A percentile compares a stretch with the other conserved stretches of the same genome.
These are phyloP conservation scores for Aquila chrysaetos DNA, from an alignment of 2,797 vertebrate genomes.

Conservation along the genomic window DNA sequence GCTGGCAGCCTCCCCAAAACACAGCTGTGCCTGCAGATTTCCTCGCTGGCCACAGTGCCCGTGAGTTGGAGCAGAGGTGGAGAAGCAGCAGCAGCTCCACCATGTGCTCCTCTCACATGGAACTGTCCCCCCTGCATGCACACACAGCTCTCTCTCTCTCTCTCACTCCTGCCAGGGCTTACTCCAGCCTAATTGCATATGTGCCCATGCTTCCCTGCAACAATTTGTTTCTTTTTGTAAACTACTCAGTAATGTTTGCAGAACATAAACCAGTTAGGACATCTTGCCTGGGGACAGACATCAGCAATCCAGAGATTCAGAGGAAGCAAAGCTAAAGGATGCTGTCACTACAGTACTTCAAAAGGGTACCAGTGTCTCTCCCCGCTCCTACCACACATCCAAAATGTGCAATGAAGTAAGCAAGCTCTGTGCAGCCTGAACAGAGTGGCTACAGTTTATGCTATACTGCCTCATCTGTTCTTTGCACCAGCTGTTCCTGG, in stretches of 20 bases:
- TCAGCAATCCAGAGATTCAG: not conserved
- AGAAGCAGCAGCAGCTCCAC: not conserved
- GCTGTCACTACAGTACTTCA: not conserved
- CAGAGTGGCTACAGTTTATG: constrained; percentile 12
- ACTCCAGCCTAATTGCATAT: not conserved
- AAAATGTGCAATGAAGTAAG: not conserved
- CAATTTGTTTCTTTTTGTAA: rapidly evolving
- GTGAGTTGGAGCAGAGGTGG: not conserved
- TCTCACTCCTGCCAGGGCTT: not conserved
- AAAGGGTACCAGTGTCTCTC: not conserved
- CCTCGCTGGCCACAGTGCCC: not conserved
- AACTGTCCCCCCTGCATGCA: not conserved
- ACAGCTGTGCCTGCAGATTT: not conserved
- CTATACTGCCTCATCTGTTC: constrained; percentile 36
- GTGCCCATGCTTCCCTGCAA: not conserved
- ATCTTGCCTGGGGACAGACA: not conserved
- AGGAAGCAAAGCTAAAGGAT: not conserved
- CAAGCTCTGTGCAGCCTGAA: not conserved
- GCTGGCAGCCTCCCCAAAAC: not conserved
- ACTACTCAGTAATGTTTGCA: not conserved
- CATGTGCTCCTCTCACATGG: not conserved
- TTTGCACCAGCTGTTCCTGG: constrained; percentile 35
- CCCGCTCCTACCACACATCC: not conserved
- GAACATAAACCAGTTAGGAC: not conserved
- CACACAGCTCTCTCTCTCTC: rapidly evolving